Evolutionary conservation across 1,140 invertebrate genomes (phyloP), one percentile per base, ranked within the genome.

Genomic region (Drosophila seguyi): DNA sequence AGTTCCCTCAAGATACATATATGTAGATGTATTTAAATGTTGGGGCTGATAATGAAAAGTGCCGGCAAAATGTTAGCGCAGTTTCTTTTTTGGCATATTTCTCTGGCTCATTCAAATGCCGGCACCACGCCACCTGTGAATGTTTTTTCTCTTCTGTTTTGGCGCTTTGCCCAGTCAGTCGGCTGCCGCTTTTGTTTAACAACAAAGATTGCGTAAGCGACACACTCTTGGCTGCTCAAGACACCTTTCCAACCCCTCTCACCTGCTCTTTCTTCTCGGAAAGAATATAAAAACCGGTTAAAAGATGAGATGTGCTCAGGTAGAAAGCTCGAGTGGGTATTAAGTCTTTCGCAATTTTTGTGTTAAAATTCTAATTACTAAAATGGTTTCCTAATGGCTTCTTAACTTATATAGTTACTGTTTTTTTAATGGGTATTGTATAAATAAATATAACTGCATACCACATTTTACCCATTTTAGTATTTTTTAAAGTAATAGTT

Each of bases 131-230:
- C 73, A 87, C 80, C 83, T 88, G 76, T 73, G 67, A 75, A 41
- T 58, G 53, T 61, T 77, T 65, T 47, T 47, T 59, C 20, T 81
- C 11, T 25, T 47, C 36, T 81, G 60, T 59, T 59, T 79, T 88
- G 83, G 76, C 83, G 38, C 34, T 50, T 8, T 86, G 82, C 83
- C 83, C 59, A 79, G 50, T 45, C 56, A 50, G 48, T 31, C 36
- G 52, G 34, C 45, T 39, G 59, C 47, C 48, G 61, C 68, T 66
- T 80, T 85, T 88, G 84, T 88, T 88, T 88, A 48, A 88, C 69
- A 88, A 88, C 84, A 88, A 88, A 90, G 77, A 71, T 88, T 90
- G 71, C 85, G 84, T 90, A 78, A 88, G 77, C 73, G 18, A n/a
- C 34, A 22, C 34, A 18, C 18, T 34, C 34, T 39, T 27, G 39